These are phyloP conservation scores for Aethina tumida DNA, from an alignment of 1,140 invertebrate genomes.

Conservation along the genomic window DNA sequence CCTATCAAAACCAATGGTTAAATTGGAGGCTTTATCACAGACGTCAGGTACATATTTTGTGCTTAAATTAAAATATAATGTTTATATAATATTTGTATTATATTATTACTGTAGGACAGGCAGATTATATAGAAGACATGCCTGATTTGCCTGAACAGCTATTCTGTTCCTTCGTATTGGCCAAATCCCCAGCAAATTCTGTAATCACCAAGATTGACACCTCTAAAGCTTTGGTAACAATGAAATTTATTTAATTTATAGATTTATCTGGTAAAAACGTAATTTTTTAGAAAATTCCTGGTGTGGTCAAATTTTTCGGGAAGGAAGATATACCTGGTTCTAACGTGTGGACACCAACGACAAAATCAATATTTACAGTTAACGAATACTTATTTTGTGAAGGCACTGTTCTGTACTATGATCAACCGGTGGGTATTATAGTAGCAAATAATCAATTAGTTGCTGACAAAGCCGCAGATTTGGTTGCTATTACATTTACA, in stretches of 20 bases:
- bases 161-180: constrained; percentile 51
- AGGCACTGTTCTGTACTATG: no score
- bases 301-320: no score
- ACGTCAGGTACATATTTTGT: constrained; percentile 35
- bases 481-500: constrained; percentile 60
- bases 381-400: no score
- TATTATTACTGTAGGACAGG: constrained; percentile 65
- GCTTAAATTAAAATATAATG: no score
- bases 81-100: no score
- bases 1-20: constrained; percentile 62
- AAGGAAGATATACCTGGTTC: no score
- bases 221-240: constrained; percentile 51
- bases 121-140: constrained; percentile 55
- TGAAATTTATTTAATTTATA: no score
- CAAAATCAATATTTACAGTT: no score
- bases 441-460: constrained; percentile 48
- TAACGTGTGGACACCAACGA: no score
- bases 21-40: constrained; percentile 64
- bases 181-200: constrained; percentile 39
- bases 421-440: constrained; percentile 59
- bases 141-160: constrained; percentile 42
- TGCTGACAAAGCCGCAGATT: constrained; percentile 50
- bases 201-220: constrained; percentile 48
- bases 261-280: no score
- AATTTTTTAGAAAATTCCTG: no score